Evolutionary conservation across 2,888 invertebrate species (phyloP).

Genomic region (Melanostoma scalare): DNA sequence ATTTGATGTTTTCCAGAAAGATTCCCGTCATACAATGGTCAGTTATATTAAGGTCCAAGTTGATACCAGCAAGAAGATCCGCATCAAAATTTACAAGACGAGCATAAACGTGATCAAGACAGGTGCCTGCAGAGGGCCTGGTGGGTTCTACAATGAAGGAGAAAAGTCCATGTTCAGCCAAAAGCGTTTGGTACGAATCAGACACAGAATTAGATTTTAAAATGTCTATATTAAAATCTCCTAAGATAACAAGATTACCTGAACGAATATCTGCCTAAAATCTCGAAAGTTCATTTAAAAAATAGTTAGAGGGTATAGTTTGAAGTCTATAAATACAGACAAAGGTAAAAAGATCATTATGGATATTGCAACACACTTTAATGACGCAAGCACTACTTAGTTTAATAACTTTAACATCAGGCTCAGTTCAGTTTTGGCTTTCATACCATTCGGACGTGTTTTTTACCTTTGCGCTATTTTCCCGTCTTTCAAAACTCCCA

Average conservation of each 20-base stretch:
- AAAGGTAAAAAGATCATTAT: too few species aligned
- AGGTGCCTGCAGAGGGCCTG: neutral
- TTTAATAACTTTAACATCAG: too few species aligned
- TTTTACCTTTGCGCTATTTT: too few species aligned
- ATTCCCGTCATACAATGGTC: constrained; percentile 13
- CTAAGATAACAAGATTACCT: constrained; percentile 7
- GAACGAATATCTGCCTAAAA: neutral
- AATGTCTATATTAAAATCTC: neutral
- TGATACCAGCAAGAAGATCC: neutral
- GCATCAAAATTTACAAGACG: neutral
- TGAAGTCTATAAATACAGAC: constrained; percentile 3
- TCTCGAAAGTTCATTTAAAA: constrained; percentile 2
- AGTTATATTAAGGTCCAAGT: constrained; percentile 4
- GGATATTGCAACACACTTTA: too few species aligned
- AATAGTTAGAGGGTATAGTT: neutral
- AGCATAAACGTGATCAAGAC: constrained; percentile 1
- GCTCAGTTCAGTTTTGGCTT: too few species aligned
- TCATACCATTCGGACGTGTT: too few species aligned
- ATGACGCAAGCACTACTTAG: too few species aligned
- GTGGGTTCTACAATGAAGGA: neutral
- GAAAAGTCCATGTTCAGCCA: constrained; percentile 2
- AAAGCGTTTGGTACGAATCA: constrained; percentile 5
- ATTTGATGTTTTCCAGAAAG: constrained; percentile 3
- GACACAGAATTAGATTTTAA: neutral
- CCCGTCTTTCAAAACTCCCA: too few species aligned